Percentiles rank a stretch among this genome's conserved stretches.
phyloP scores from a whole-genome alignment of 2,797 vertebrate species.

The Cryptoprocta ferox region DNA sequence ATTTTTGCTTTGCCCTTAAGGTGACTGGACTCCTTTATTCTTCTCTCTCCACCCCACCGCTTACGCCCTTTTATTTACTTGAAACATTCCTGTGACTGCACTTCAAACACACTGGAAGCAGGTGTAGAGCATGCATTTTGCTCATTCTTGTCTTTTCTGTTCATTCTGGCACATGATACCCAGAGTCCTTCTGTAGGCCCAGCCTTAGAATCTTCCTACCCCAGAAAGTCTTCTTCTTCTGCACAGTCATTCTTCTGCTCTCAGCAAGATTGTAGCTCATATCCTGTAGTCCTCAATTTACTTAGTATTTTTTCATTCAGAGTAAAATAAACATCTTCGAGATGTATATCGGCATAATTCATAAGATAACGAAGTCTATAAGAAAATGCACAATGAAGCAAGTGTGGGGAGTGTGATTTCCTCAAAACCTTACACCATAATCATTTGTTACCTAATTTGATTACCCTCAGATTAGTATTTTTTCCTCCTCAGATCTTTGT shows the following conservation, averaged over 20 bases:
- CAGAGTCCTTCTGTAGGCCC: neutral
- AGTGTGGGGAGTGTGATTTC: neutral
- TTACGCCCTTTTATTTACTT: neutral
- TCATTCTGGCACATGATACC: neutral
- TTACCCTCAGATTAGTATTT: neutral
- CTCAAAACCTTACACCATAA: neutral
- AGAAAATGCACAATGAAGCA: neutral
- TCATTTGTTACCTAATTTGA: neutral
- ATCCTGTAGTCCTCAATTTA: neutral
- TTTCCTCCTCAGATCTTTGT: neutral
- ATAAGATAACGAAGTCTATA: neutral
- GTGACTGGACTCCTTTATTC: neutral
- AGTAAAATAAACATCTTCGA: neutral
- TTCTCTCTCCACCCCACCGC: neutral
- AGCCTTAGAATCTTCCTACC: neutral
- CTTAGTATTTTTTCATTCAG: neutral
- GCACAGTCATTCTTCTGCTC: neutral
- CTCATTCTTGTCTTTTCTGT: neutral
- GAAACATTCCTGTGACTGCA: neutral
- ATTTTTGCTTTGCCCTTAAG: neutral
- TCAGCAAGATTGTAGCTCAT: neutral
- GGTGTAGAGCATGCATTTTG: neutral
- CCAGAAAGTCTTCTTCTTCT: neutral
- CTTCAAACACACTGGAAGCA: neutral
- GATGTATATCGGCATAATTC: neutral